Evolutionary conservation across 2,113 vertebrate species (phyloP).

Genomic region (Neotragus pygmaeus): DNA sequence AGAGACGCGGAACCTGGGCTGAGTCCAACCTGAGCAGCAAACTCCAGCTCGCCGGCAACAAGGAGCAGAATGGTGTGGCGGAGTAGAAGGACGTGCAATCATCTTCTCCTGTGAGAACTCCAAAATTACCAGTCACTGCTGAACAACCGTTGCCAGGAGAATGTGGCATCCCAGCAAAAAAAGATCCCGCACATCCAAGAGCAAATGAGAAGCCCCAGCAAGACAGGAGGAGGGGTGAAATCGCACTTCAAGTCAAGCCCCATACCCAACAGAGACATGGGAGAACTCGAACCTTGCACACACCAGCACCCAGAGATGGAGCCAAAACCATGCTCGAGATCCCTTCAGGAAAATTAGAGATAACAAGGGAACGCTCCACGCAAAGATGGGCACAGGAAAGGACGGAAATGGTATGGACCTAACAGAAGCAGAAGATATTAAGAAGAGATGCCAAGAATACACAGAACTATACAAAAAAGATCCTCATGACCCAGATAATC

Average conservation of each 20-base stretch:
- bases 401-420: rapidly evolving
- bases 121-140: neutral
- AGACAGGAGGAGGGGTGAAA: neutral
- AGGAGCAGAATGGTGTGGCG: neutral
- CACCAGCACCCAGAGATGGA: neutral
- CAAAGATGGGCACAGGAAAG: neutral
- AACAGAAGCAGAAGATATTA: neutral
- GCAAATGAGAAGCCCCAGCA: neutral
- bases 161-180: neutral
- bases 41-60: neutral
- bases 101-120: neutral
- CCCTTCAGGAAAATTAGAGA: neutral
- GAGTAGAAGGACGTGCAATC: neutral
- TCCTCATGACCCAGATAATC: neutral
- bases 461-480: neutral
- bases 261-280: neutral
- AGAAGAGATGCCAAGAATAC: neutral
- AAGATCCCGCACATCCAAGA: neutral
- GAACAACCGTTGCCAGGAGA: neutral
- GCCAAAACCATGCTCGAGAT: neutral
- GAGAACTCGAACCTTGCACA: neutral
- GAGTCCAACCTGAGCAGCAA: neutral
- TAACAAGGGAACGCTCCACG: neutral
- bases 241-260: neutral
- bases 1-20: neutral